Evolutionary conservation across 2,888 invertebrate species (phyloP), one percentile per base, ranked within the genome.

Genomic region (Epistrophella euchroma): DNA sequence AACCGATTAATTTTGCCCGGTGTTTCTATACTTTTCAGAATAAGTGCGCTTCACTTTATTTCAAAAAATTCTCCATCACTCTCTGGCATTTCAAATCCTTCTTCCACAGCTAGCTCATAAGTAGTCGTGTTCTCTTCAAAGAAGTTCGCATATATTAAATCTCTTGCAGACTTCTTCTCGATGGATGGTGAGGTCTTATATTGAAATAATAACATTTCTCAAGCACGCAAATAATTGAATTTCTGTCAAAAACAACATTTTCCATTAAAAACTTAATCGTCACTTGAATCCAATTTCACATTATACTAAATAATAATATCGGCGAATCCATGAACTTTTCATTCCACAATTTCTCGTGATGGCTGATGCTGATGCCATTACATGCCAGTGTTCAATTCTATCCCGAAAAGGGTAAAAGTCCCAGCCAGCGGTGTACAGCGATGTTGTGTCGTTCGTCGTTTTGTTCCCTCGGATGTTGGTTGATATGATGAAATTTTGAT

Each of bases 231-330:
- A 86, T 87, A 87, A 87, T 87, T 87, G 87, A 79, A 47, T 87
- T 83, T 75, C 87, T 87, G 83, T 83, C 83, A 83, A 50, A 58
- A 87, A 79, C 83, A 83, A 79, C 60, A 19, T 87, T 87, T 87
- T 83, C 87, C 83, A 87, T 87, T 87, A 83, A 83, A 82, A 83
- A 68, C 82, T 74, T 77, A 86, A 74, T 82, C 77, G 86, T 82
- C 85, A 77, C 81, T 73, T 66, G 73, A 86, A 64, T 84, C 64
- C 70, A 74, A 64, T 74, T 74, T 80, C 52, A 45, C 60, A 60
- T 37, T 37, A 58, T 37, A 17, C 17, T 32, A 52, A 52, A 70
- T 50, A 50, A 52, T 68, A 72, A 76, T 70, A 83, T 68, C 47
- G 19, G 13, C 58, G 19, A 77, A 68, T 77, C 45, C 37, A 28